Percentiles rank a stretch among this genome's conserved stretches.
Conservation (phyloP, 2,888 invertebrate species). For the Caenorhabditis sp. region DNA sequence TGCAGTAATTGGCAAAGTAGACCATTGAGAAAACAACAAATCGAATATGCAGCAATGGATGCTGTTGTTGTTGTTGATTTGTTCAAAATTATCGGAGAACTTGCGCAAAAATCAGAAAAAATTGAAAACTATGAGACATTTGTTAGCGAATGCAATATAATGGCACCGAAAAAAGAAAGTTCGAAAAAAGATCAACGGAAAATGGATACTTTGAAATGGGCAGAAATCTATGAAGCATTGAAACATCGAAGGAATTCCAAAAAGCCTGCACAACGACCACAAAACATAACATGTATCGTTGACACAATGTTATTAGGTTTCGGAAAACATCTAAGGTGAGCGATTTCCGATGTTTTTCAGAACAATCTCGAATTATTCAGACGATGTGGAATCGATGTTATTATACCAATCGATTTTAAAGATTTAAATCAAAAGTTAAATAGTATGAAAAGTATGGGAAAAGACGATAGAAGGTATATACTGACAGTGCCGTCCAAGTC, state of each 20-base stretch:
- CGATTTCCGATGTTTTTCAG: background rate
- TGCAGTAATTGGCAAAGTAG: conserved; percentile 46
- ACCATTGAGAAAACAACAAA: conserved; percentile 40
- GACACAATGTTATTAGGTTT: conserved; percentile 52
- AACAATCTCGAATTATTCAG: conserved; percentile 6
- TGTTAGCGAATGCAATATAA: conserved; percentile 14
- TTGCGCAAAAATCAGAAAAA: background rate
- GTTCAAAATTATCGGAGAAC: conserved; percentile 25
- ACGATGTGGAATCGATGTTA: conserved; percentile 26
- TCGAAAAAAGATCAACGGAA: conserved; percentile 7
- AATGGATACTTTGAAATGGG: conserved; percentile 19
- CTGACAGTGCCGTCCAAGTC: conserved; percentile 32
- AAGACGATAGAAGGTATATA: conserved; percentile 10
- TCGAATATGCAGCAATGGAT: conserved; percentile 50
- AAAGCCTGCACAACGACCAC: conserved; percentile 14
- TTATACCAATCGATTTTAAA: conserved; percentile 9
- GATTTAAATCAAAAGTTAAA: conserved; percentile 19
- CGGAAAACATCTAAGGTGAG: conserved; percentile 43
- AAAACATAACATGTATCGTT: conserved; percentile 38
- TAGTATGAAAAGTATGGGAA: conserved; percentile 11
- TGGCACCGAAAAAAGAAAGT: conserved; percentile 30
- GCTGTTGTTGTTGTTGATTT: conserved; percentile 43
- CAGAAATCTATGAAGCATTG: conserved; percentile 20
- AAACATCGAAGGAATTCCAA: conserved; percentile 4
- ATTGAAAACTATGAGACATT: background rate